Base-by-base conservation (phyloP, 2,113 vertebrate genomes). In the Ceratotherium simum region DNA sequence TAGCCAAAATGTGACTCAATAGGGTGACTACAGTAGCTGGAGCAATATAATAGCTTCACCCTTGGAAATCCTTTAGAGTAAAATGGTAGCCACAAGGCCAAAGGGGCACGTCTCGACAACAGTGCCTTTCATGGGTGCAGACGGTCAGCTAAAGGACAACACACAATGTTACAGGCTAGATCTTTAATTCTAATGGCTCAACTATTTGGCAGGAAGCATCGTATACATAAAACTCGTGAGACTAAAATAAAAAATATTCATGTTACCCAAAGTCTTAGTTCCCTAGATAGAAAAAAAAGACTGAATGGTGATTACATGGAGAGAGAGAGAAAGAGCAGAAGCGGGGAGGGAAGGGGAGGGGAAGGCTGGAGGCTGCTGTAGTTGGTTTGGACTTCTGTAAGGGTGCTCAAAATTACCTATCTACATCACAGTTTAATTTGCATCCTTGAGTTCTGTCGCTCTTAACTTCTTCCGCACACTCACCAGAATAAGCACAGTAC, bases 91-190 rank as follows among this genome's bases (percentile, higher is more conserved):
- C 95, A 95, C 97, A 98, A 97, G 98, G 98, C 98, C 98, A 98
- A 98, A 98, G 94, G 98, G 97, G 97, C 98, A 98, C 72, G 90
- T 97, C 96, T 98, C 95, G 94, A 99, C 98, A 99, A 99, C 97
- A 93, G 96, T 90, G 98, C 64, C 99, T 98, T 99, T 99, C 98
- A 99, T 36, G 98, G 98, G 95, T 1, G 29, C 98, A 99, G 99
- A 99, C 98, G 97, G 99, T 99, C 99, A 99, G 98, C 84, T 95
- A 98, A 96, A 99, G 99, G 98, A 98, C 99, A 99, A 93, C 98
- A 93, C 94, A 93, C 96, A 98, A 92, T 97, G 93, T 97, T 98
- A 97, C 98, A 98, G 95, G 96, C 98, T 97, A 96, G 94, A 98
- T 98, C 97, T 98, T 98, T 97, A 98, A 97, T 98, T 97, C 97